A percentile compares a stretch with the other conserved stretches of the same genome.
Evolutionary conservation across 2,797 vertebrate genomes (phyloP).

Genomic region (Clamator glandarius): DNA sequence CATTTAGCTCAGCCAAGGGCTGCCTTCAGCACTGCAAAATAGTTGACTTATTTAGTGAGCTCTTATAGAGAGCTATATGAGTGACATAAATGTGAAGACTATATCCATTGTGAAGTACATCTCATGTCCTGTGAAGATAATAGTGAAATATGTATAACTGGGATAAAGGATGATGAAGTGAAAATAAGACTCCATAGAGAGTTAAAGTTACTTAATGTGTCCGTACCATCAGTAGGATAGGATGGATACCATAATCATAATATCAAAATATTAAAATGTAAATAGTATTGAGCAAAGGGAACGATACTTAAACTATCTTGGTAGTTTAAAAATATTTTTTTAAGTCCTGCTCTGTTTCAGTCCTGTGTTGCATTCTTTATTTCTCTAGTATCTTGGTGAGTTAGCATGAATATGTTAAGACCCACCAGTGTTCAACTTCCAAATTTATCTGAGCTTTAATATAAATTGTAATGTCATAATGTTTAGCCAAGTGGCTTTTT

Average conservation of each 20-base stretch:
- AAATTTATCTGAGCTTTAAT: conserved; percentile 16
- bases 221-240: neutral
- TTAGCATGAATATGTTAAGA: conserved; percentile 12
- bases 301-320: neutral
- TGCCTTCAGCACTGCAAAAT: neutral
- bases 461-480: neutral
- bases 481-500: conserved; percentile 18
- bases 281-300: neutral
- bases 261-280: neutral
- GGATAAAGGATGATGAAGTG: neutral
- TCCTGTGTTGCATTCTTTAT: neutral
- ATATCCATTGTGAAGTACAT: neutral
- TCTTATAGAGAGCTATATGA: neutral
- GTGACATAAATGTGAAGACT: neutral
- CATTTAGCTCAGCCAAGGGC: neutral
- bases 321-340: neutral
- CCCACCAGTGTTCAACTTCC: neutral
- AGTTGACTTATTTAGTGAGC: neutral
- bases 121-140: neutral
- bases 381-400: neutral
- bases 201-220: neutral
- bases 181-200: neutral
- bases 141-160: neutral
- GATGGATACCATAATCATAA: neutral
- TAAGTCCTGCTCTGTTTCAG: neutral